Evolutionary conservation across 2,113 vertebrate species (phyloP).

Genomic region (Macquaria ambigua): DNA sequence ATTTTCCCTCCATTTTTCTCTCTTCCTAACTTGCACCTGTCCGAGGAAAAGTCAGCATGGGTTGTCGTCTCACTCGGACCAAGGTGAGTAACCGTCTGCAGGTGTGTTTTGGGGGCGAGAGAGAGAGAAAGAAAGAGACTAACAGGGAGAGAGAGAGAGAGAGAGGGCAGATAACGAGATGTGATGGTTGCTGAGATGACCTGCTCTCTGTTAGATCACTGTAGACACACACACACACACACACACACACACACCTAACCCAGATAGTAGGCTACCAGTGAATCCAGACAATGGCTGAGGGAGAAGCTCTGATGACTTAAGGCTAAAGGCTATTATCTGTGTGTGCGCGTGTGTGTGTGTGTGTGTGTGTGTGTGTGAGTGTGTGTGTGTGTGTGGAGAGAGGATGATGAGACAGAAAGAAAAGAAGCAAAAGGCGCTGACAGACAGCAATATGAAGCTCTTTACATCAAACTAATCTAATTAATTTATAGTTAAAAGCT

Average conservation of each 20-base stretch:
- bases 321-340: constrained; percentile 20
- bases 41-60: constrained; percentile 65
- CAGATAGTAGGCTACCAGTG: constrained; percentile 22
- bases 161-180: background rate
- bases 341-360: background rate
- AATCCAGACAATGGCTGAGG: constrained; percentile 19
- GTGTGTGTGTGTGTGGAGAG: background rate
- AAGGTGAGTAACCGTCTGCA: constrained; percentile 74
- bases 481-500: no score
- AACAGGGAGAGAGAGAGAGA: background rate
- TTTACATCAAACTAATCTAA: no score
- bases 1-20: no score
- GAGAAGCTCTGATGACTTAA: constrained; percentile 28
- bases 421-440: background rate
- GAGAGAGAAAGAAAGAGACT: background rate
- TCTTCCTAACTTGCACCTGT: constrained; percentile 3
- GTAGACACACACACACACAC: constrained; percentile 1
- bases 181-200: constrained; percentile 40
- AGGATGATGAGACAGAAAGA: constrained; percentile 4
- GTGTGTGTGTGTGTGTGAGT: background rate
- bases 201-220: constrained; percentile 25
- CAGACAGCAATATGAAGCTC: no score
- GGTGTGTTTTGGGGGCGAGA: constrained; percentile 24
- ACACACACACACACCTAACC: constrained; percentile 5
- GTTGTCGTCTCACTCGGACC: constrained; percentile 69